phyloP scores from a whole-genome alignment of 2,888 invertebrate species.

The Sarcophaga rosellei region DNA sequence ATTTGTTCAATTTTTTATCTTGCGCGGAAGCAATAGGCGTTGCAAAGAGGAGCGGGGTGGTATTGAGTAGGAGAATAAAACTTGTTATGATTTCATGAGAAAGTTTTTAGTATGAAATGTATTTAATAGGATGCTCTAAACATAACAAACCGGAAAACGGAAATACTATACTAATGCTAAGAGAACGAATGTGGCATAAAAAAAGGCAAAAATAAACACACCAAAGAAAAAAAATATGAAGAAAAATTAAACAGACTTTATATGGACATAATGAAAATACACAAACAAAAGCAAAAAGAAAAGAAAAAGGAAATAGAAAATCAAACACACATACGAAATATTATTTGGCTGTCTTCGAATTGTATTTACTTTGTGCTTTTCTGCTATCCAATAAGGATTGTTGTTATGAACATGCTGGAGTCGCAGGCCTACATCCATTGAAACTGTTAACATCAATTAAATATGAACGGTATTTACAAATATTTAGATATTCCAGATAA shows the following conservation, averaged over 20 bases:
- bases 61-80: neutral
- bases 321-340: neutral
- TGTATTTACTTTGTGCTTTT: slow-evolving; percentile 6
- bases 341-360: slow-evolving; percentile 1
- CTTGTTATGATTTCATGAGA: neutral
- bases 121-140: slow-evolving; percentile 41
- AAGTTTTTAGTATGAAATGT: slow-evolving; percentile 37
- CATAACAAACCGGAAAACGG: slow-evolving; percentile 41
- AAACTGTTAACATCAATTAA: slow-evolving; percentile 32
- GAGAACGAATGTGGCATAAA: neutral
- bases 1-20: neutral
- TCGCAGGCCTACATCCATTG: neutral
- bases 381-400: slow-evolving; percentile 25
- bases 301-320: neutral
- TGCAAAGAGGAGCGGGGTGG: neutral
- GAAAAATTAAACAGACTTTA: slow-evolving; percentile 6
- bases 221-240: neutral
- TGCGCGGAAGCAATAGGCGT: neutral
- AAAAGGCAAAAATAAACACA: neutral
- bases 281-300: neutral
- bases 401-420: neutral
- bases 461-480: slow-evolving; percentile 27
- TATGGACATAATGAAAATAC: slow-evolving; percentile 18
- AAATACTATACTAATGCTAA: slow-evolving; percentile 30
- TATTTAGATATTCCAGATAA: slow-evolving; percentile 8